Percentiles rank a stretch among this genome's conserved stretches.
Conservation (phyloP, 2,113 vertebrate genomes). For the Pygoscelis adeliae region DNA sequence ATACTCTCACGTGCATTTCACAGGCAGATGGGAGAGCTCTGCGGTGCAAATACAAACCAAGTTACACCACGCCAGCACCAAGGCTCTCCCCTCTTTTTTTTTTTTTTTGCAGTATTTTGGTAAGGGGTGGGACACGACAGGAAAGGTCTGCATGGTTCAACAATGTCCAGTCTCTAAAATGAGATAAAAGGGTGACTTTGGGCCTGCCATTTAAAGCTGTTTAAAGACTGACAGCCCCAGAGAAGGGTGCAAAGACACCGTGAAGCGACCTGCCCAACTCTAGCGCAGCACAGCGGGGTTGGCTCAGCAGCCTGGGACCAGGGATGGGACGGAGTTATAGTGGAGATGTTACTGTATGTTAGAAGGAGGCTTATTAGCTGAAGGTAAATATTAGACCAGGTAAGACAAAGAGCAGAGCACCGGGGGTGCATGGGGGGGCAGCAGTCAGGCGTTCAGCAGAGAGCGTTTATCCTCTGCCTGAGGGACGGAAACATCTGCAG, state of each 20-base stretch:
- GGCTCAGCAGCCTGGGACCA: not conserved
- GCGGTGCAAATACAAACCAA: rapidly evolving
- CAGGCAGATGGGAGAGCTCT: not conserved
- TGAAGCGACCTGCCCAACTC: not conserved
- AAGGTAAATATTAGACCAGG: not conserved
- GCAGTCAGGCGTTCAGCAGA: not conserved
- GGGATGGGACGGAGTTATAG: not conserved
- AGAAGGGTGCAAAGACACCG: rapidly evolving
- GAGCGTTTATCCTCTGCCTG: not conserved
- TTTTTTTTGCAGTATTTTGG: not conserved
- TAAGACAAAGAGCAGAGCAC: not conserved
- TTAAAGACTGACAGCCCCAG: not conserved
- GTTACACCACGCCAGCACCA: no score
- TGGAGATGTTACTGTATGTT: not conserved
- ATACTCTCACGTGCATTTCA: rapidly evolving
- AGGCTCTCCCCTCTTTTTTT: no score
- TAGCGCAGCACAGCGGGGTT: not conserved
- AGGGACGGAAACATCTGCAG: not conserved
- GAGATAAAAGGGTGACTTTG: not conserved
- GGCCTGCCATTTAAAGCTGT: not conserved
- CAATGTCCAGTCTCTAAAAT: not conserved
- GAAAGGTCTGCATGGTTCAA: not conserved
- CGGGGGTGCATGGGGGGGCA: rapidly evolving
- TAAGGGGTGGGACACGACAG: not conserved
- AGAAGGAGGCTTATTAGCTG: not conserved